phyloP scores from a whole-genome alignment of 1,140 invertebrate genomes.

The Cotesia glomerata region DNA sequence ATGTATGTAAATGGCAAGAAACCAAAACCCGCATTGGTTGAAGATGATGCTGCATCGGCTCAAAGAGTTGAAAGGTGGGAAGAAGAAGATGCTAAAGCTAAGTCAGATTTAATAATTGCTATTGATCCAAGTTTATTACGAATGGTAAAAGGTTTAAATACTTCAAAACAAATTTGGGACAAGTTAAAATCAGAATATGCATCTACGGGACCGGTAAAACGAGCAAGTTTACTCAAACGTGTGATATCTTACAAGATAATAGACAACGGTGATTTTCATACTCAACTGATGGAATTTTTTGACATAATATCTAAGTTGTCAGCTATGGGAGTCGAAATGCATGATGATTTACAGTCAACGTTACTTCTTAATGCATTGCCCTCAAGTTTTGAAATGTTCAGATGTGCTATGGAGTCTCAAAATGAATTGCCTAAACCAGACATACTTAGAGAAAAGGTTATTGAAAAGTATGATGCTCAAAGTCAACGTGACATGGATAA shows the following conservation, averaged over 20 bases:
- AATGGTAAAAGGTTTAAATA: not conserved
- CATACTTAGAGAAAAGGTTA: not conserved
- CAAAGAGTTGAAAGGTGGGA: not conserved
- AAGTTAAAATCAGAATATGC: not conserved
- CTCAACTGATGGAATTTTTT: not conserved
- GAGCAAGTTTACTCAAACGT: not conserved
- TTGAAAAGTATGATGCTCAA: not conserved
- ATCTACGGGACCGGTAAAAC: not conserved
- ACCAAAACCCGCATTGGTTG: not conserved
- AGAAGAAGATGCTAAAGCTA: not conserved
- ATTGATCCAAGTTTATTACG: not conserved
- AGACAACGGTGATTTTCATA: not conserved
- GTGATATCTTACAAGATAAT: not conserved
- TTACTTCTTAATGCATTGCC: not conserved
- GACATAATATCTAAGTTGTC: not conserved
- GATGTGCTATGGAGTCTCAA: not conserved
- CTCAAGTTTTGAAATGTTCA: not conserved
- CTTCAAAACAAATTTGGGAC: not conserved
- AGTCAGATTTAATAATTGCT: not conserved
- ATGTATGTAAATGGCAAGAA: not conserved
- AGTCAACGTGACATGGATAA: not conserved
- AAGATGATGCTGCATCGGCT: not conserved
- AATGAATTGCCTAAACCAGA: not conserved
- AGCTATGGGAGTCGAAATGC: not conserved
- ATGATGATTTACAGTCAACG: not conserved